Evolutionary conservation across 2,113 vertebrate genomes (phyloP).

Genomic region (Halcyon malimbica): DNA sequence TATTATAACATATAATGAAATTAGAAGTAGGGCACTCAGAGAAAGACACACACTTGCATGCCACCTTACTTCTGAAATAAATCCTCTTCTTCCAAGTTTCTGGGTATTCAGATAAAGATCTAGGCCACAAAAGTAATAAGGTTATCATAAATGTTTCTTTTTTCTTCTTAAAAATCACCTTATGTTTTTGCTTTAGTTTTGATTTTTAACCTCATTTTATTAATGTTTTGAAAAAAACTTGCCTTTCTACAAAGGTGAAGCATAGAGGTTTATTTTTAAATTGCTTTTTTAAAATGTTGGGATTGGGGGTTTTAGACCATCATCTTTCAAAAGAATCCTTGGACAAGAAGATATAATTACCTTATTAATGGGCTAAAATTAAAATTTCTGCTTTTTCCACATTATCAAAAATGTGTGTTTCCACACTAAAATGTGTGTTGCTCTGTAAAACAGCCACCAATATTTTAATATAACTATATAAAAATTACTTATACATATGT

Average conservation of each 20-base stretch:
- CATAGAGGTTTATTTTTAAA: background rate
- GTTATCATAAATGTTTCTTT: background rate
- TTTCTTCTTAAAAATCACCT: background rate
- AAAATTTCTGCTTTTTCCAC: background rate
- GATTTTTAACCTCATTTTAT: background rate
- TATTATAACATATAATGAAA: background rate
- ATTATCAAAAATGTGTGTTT: background rate
- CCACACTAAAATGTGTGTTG: background rate
- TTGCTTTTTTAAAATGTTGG: background rate
- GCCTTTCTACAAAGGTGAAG: background rate
- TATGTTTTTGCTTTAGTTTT: background rate
- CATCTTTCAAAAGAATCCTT: background rate
- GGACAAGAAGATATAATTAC: background rate
- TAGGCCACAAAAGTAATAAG: background rate
- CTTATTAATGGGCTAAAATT: background rate
- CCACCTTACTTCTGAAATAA: background rate
- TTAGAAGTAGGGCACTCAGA: background rate
- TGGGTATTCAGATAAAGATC: background rate
- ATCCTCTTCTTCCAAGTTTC: background rate
- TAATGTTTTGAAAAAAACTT: background rate
- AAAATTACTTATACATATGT: background rate
- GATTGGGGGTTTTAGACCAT: background rate
- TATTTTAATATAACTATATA: background rate
- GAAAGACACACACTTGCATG: background rate
- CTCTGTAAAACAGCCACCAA: background rate